These are phyloP conservation scores for Megaceryle torquata DNA, from an alignment of 2,113 vertebrate species.

Conservation along the genomic window DNA sequence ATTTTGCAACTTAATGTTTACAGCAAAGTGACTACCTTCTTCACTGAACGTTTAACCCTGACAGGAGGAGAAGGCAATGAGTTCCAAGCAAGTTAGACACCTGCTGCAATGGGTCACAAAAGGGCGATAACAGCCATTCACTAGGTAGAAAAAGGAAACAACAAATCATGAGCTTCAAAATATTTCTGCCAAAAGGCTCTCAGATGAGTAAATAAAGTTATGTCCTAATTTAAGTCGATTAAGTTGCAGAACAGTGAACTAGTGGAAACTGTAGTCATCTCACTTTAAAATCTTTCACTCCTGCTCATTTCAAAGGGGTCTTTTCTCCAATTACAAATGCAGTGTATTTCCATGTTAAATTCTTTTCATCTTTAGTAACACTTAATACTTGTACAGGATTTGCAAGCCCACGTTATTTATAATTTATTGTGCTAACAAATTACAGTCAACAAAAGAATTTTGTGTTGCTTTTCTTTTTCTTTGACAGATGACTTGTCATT, in stretches of 20 bases:
- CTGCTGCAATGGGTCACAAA: neutral
- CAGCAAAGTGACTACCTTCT: neutral
- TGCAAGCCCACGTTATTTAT: neutral
- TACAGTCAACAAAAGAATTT: neutral
- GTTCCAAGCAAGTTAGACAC: neutral
- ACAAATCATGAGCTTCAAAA: neutral
- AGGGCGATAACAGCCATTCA: neutral
- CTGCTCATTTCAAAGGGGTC: neutral
- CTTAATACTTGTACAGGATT: constrained; percentile 27
- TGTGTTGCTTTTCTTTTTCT: neutral
- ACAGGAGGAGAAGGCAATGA: neutral
- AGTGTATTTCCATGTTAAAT: constrained; percentile 12
- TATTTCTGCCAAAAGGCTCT: neutral
- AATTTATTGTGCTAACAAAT: constrained; percentile 47
- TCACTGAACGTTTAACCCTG: neutral
- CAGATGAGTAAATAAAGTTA: neutral
- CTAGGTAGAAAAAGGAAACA: neutral
- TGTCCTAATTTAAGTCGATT: neutral
- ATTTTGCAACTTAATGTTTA: neutral
- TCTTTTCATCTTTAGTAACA: neutral
- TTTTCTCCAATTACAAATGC: constrained; percentile 15
- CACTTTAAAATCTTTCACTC: neutral
- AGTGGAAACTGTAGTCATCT: neutral
- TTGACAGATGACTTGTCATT: neutral
- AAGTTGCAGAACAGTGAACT: neutral